phyloP scores from a whole-genome alignment of 2,113 vertebrate species.

The Formicarius rufipectus region DNA sequence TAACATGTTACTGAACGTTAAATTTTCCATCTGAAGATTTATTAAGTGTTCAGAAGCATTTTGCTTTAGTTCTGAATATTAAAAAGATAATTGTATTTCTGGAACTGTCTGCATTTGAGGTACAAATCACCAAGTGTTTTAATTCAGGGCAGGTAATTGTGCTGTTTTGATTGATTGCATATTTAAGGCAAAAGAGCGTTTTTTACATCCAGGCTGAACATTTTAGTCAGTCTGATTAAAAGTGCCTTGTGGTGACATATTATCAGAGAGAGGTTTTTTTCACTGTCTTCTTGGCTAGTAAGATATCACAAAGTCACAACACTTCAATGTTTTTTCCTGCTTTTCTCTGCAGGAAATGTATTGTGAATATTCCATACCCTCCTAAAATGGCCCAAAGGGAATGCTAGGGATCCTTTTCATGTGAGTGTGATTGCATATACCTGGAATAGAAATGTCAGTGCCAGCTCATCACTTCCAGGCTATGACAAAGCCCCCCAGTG shows the following conservation, averaged over 20 bases:
- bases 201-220: neutral
- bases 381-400: neutral
- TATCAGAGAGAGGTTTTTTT: neutral
- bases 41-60: constrained; percentile 36
- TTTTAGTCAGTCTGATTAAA: constrained; percentile 41
- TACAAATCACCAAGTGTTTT: neutral
- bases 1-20: constrained; percentile 5
- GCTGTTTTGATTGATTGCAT: constrained; percentile 21
- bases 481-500: rapidly evolving
- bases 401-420: neutral
- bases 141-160: constrained; percentile 35
- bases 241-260: neutral
- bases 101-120: neutral
- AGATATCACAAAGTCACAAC: neutral
- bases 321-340: neutral
- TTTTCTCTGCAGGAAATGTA: neutral
- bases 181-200: constrained; percentile 18
- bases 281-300: neutral
- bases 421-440: neutral
- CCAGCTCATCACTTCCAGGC: neutral
- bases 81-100: constrained; percentile 28
- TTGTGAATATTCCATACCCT: neutral
- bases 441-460: neutral
- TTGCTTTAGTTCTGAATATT: constrained; percentile 55
- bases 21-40: constrained; percentile 31